phyloP scores from a whole-genome alignment of 2,888 invertebrate genomes.

The Mayetiola destructor region DNA sequence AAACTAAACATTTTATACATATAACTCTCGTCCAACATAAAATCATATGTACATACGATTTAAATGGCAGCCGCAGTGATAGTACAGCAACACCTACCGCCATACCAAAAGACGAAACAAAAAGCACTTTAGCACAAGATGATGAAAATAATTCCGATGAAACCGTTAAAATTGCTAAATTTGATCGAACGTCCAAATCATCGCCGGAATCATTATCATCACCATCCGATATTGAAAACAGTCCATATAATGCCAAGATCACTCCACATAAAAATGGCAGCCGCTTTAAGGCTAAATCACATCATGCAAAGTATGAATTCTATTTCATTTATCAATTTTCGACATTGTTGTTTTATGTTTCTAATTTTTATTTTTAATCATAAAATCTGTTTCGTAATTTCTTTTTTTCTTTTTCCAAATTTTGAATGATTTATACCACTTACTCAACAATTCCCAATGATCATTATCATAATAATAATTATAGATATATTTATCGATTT shows the following conservation, averaged over 20 bases:
- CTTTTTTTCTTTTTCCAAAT: background rate
- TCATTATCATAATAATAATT: no score
- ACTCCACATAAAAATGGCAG: no score
- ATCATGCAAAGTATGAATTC: constrained; percentile 17
- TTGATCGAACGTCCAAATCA: background rate
- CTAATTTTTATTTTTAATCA: background rate
- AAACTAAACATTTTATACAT: no score
- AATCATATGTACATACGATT: constrained; percentile 2
- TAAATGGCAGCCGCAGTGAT: constrained; percentile 11
- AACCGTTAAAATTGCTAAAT: background rate
- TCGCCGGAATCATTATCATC: constrained; percentile 11
- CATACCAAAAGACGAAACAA: constrained; percentile 17
- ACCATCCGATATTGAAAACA: background rate
- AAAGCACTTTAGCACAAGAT: constrained; percentile 13
- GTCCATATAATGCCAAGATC: constrained; percentile 1
- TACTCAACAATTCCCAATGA: no score
- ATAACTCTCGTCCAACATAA: no score
- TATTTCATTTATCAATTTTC: background rate
- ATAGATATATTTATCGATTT: no score
- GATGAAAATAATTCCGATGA: constrained; percentile 13
- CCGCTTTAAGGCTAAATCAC: constrained; percentile 16
- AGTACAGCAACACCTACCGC: constrained; percentile 18
- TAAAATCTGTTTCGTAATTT: background rate
- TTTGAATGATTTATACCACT: no score
- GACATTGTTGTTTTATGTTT: background rate